Evolutionary conservation across 2,113 vertebrate genomes (phyloP), one percentile per base, ranked within the genome.

Genomic region (Engraulis encrasicolus): DNA sequence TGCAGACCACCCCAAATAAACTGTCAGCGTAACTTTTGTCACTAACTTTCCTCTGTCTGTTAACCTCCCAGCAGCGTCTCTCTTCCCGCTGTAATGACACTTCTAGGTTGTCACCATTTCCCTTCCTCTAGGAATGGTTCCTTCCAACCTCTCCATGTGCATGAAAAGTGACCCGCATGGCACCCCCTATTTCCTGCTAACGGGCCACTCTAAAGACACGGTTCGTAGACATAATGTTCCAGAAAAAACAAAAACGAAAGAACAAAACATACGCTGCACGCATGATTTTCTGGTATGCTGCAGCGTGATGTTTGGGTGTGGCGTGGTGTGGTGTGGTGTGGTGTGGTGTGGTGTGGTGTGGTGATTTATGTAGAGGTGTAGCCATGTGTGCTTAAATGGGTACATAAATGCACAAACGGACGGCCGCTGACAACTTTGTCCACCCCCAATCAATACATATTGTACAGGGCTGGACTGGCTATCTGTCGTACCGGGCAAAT

Each of bases 91-190:
- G 97, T 99, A 97, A 99, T 99, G 97, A 99, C 97, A 97, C 97
- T 96, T 99, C 97, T 98, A 99, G 98, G 97, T 97, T 99, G 96
- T 99, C 97, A 97, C 97, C n/a, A n/a, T n/a, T 98, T 97, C 97
- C 96, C 98, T 97, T 98, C 98, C 96, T 99, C 96, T 99, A 99
- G 98, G 98, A 99, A 99, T 97, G 98, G 97, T 97, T 96, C 97
- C 98, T 97, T 99, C 98, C 97, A 98, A 97, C 96, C 97, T 99
- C 97, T 99, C 98, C 97, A 99, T 99, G 98, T 99, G 98, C 98
- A 99, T 99, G 98, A 99, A 99, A 99, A 99, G 97, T 99, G 98
- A 99, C 97, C 99, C 97, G 97, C 98, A 99, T 98, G 98, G 98
- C 96, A 98, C 98, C 96, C 98, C 98, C 96, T 99, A 99, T 99